Evolutionary conservation across 2,888 invertebrate species (phyloP).

Genomic region (Odiellus spinosus): DNA sequence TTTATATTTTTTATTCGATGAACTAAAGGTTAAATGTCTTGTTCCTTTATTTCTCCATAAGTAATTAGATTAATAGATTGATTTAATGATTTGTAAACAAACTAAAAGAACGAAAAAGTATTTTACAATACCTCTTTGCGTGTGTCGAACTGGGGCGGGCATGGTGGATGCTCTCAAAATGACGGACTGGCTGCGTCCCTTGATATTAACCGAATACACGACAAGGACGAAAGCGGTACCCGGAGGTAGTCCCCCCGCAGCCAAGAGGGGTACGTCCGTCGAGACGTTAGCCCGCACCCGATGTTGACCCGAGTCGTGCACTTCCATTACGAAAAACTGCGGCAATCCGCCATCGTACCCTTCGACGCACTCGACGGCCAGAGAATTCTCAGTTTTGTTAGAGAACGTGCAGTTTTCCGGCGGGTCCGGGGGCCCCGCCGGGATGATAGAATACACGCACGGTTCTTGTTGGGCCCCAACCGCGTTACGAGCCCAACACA

Average conservation of each 20-base stretch:
- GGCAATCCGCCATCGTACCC: slow-evolving; percentile 80
- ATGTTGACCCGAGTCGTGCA: slow-evolving; percentile 43
- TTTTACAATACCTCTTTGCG: slow-evolving; percentile 20
- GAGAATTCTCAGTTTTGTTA: slow-evolving; percentile 69
- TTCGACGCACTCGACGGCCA: slow-evolving; percentile 63
- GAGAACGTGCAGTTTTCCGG: slow-evolving; percentile 76
- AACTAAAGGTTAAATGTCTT: too few relatives aligned
- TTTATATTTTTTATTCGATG: too few relatives aligned
- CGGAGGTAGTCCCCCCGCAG: slow-evolving; percentile 50
- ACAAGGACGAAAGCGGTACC: slow-evolving; percentile 60
- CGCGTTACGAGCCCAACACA: slow-evolving; percentile 63
- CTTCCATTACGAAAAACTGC: slow-evolving; percentile 67
- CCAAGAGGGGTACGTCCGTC: slow-evolving; percentile 49
- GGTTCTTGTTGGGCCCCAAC: slow-evolving; percentile 71
- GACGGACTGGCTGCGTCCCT: slow-evolving; percentile 66
- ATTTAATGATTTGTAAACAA: too few relatives aligned
- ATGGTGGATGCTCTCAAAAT: slow-evolving; percentile 40
- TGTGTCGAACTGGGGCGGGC: slow-evolving; percentile 17
- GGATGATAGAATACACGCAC: slow-evolving; percentile 78
- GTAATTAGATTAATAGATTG: too few relatives aligned
- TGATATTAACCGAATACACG: slow-evolving; percentile 62
- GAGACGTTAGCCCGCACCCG: slow-evolving; percentile 58
- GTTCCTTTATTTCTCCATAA: too few relatives aligned
- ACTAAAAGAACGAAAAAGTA: too few relatives aligned
- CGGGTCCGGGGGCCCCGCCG: slow-evolving; percentile 78